phyloP scores from a whole-genome alignment of 2,113 vertebrate genomes.

The Centrocercus urophasianus region DNA sequence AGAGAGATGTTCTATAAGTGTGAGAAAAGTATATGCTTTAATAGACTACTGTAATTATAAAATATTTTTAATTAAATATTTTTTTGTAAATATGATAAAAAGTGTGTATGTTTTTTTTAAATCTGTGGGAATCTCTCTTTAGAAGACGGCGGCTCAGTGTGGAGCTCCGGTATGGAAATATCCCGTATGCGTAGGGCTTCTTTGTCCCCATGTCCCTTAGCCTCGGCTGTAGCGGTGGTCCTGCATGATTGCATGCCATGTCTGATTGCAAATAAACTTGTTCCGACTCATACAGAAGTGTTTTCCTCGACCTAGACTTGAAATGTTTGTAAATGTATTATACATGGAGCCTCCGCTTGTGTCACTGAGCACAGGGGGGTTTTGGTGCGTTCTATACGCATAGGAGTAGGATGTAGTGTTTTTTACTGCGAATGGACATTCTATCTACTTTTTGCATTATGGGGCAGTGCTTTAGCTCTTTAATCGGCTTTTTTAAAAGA shows the following conservation, averaged over 20 bases:
- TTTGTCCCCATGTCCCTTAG: conserved; percentile 62
- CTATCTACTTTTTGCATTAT: conserved; percentile 63
- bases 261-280: conserved; percentile 82
- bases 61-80: conserved; percentile 99
- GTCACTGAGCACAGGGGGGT: conserved; percentile 66
- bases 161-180: conserved; percentile 71
- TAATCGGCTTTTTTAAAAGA: conserved; percentile 50
- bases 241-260: conserved; percentile 85
- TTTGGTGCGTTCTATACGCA: conserved; percentile 63
- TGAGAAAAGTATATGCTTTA: conserved; percentile 97
- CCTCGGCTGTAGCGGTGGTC: conserved; percentile 61
- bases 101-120: conserved; percentile 81
- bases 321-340: conserved; percentile 77
- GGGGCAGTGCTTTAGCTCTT: conserved; percentile 66
- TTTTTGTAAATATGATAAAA: conserved; percentile 98
- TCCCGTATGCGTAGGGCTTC: conserved; percentile 67
- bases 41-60: conserved; percentile 99
- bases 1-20: conserved; percentile 98
- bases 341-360: conserved; percentile 65
- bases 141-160: conserved; percentile 69
- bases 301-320: conserved; percentile 75
- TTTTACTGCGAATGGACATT: conserved; percentile 62
- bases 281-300: conserved; percentile 76
- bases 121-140: conserved; percentile 78
- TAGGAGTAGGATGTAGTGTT: conserved; percentile 47